Conservation (phyloP, 1,140 invertebrate genomes). For the Gonioctena quinquepunctata region DNA sequence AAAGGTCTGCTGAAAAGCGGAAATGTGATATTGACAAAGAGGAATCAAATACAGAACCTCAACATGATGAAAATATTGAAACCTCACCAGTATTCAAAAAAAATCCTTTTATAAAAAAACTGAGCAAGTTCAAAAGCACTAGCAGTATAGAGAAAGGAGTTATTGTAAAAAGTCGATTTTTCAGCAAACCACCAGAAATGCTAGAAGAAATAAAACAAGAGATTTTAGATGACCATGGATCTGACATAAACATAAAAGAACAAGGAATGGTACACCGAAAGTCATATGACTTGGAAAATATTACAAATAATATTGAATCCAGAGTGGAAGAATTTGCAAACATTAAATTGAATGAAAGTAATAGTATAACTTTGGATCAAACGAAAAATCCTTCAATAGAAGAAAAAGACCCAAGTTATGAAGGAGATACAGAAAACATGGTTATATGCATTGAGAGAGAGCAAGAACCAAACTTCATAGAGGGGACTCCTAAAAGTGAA, state of each 20-base stretch:
- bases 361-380: no score
- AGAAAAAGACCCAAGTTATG: no score
- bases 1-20: background rate
- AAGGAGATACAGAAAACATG: no score
- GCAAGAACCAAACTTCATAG: no score
- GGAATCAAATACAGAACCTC: conserved; percentile 15
- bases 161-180: conserved; percentile 38
- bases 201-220: no score
- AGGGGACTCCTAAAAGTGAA: background rate
- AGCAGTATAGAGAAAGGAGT: background rate
- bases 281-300: no score
- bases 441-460: no score
- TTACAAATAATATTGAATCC: no score
- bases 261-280: no score
- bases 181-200: conserved; percentile 21
- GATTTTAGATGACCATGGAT: no score
- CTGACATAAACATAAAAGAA: no score
- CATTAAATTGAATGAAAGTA: background rate
- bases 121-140: conserved; percentile 44
- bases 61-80: conserved; percentile 7
- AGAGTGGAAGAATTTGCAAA: background rate
- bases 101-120: conserved; percentile 39
- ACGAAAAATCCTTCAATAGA: no score
- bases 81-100: conserved; percentile 25
- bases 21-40: conserved; percentile 8